A percentile compares a stretch with the other conserved stretches of the same genome.
Evolutionary conservation across 1,140 invertebrate species (phyloP).

Genomic region (Mylabris phalerata): DNA sequence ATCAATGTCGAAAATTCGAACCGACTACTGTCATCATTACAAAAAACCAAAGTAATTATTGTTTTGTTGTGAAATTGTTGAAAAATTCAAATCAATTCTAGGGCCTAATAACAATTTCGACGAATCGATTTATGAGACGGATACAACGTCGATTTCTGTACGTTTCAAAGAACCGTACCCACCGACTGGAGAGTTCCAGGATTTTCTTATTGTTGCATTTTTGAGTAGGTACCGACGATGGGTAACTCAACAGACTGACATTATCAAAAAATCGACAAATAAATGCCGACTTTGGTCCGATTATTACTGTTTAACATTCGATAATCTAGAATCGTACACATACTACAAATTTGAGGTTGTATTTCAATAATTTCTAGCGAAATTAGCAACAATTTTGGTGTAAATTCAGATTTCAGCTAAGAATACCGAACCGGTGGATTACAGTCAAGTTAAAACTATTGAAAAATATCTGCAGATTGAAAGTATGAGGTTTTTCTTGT

Average conservation of each 20-base stretch:
- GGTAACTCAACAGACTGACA: too few relatives aligned
- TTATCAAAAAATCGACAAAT: neutral
- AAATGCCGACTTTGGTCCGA: neutral
- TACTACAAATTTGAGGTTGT: neutral
- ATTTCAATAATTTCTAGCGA: too few relatives aligned
- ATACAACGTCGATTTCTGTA: neutral
- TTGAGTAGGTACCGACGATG: neutral
- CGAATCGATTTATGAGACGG: neutral
- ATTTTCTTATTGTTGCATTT: neutral
- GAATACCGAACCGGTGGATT: neutral
- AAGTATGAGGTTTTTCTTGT: neutral
- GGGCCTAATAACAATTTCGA: neutral
- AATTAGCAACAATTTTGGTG: too few relatives aligned
- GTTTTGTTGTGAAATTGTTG: neutral
- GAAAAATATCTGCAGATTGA: neutral
- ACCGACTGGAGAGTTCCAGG: neutral
- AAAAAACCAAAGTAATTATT: too few relatives aligned
- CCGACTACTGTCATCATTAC: too few relatives aligned
- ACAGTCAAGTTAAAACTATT: neutral
- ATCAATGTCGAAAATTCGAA: neutral
- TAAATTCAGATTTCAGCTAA: neutral
- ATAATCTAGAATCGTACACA: neutral
- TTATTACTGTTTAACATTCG: neutral
- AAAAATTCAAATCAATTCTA: neutral
- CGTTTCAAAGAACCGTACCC: neutral